Conservation (phyloP, 2,113 vertebrate species). For the Tyto alba region DNA sequence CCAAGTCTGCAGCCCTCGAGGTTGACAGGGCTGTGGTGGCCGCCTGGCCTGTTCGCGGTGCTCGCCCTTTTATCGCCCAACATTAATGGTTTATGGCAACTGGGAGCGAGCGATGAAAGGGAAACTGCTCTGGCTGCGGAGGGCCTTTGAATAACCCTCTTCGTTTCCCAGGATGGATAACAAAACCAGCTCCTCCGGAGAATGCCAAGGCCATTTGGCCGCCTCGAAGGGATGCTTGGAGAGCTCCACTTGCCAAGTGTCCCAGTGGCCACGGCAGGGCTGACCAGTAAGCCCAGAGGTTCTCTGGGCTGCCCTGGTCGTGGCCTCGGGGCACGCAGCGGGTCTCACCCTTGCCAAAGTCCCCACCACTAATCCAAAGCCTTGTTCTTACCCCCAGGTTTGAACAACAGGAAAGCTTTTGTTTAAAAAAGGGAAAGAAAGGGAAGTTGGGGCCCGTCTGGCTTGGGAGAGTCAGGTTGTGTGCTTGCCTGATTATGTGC, state of each 20-base stretch:
- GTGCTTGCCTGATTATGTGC: neutral
- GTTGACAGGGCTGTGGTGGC: neutral
- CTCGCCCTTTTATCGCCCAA: neutral
- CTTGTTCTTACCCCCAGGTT: neutral
- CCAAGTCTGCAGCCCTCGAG: neutral
- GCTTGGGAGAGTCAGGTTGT: neutral
- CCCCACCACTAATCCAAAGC: neutral
- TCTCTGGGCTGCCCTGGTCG: neutral
- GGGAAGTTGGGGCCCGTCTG: neutral
- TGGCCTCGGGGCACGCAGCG: accelerated
- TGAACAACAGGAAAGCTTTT: neutral
- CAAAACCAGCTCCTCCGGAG: neutral
- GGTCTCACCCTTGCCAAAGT: neutral
- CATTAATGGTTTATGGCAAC: neutral
- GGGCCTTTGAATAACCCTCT: neutral
- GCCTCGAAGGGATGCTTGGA: neutral
- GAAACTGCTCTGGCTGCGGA: neutral
- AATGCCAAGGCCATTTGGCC: neutral
- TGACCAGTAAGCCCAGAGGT: neutral
- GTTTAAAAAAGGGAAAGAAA: neutral
- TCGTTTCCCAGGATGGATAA: neutral
- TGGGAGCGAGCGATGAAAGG: neutral
- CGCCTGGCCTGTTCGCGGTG: neutral
- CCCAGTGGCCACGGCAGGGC: accelerated
- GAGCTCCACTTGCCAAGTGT: neutral